phyloP scores from a whole-genome alignment of 2,797 vertebrate genomes.

The Phyllotis vaccarum region DNA sequence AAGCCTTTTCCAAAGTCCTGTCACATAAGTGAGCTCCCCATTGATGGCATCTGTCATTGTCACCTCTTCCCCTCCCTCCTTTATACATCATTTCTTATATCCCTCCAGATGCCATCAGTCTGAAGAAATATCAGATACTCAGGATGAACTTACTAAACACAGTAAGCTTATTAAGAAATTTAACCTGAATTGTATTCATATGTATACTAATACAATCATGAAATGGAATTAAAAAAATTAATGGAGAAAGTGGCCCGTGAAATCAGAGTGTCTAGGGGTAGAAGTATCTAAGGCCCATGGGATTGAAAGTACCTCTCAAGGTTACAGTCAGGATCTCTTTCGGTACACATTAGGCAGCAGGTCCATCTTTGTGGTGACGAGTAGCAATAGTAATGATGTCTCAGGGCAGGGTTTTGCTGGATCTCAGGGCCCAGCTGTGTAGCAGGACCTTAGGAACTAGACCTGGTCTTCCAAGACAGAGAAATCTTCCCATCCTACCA shows the following conservation, averaged over 20 bases:
- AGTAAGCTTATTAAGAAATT: not conserved
- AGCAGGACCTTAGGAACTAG: not conserved
- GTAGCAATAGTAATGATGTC: not conserved
- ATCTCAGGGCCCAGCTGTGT: not conserved
- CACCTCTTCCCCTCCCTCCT: not conserved
- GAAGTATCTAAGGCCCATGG: not conserved
- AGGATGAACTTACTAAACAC: not conserved
- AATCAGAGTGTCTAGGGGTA: not conserved
- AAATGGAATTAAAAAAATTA: not conserved
- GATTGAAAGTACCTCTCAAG: not conserved
- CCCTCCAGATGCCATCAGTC: not conserved
- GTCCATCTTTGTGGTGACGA: not conserved
- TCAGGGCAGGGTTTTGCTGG: not conserved
- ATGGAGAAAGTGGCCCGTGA: not conserved
- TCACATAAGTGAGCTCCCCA: not conserved
- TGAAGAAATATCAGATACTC: not conserved
- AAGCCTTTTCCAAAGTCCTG: not conserved
- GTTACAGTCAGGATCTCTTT: not conserved
- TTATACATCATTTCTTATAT: not conserved
- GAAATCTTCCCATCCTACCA: not conserved
- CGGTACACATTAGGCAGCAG: not conserved
- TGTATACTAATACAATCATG: not conserved
- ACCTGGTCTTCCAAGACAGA: not conserved
- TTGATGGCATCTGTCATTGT: not conserved
- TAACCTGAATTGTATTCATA: not conserved